Base-by-base conservation (phyloP, 2,113 vertebrate species). In the Pelodiscus sinensis region DNA sequence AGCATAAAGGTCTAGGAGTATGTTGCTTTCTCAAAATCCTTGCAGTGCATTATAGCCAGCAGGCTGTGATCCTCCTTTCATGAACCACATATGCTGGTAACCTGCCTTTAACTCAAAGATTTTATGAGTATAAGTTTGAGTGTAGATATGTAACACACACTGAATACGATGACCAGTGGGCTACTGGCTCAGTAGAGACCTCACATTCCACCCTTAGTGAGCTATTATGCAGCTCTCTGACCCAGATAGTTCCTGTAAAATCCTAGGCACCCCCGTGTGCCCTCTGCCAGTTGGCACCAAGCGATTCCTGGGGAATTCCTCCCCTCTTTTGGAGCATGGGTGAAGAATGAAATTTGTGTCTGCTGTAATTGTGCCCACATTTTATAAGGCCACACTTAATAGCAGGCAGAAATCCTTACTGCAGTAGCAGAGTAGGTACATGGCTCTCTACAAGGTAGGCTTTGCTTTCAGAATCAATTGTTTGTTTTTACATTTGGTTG, bases 401-500 rank as follows among this genome's bases (percentile, higher is more conserved):
- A 27, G 29, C 10, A 27, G n/a, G n/a, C n/a, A 16, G 18, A 35
- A 35, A 68, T 58, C 62, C 51, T 4, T 6, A 11, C 3, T 25
- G 50, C 51, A 54, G 4, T 24, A 3, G 51, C 22, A 7, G 22
- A 24, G 9, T 9, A 29, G 8, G 9, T 55, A 35, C n/a, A 25
- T 27, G 24, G 9, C 55, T 81, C 21, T 27, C 24, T 18, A 52
- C n/a, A 0, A 55, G 12, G 31, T 58, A 44, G 58, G 77, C 85
- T 77, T 31, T 75, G 73, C 38, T 75, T 75, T 50, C 5, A 2
- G 73, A 75, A 44, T 75, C 38, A 50, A 50, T 73, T 73, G 19
- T 14, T 19, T 0, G 0, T 35, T 18, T 10, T 81, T 82, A 68
- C 85, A 73, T 16, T 24, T 38, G 2, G 52, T 71, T 58, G 12